Base-by-base conservation (phyloP, 2,888 invertebrate genomes). In the Meta bourneti region DNA sequence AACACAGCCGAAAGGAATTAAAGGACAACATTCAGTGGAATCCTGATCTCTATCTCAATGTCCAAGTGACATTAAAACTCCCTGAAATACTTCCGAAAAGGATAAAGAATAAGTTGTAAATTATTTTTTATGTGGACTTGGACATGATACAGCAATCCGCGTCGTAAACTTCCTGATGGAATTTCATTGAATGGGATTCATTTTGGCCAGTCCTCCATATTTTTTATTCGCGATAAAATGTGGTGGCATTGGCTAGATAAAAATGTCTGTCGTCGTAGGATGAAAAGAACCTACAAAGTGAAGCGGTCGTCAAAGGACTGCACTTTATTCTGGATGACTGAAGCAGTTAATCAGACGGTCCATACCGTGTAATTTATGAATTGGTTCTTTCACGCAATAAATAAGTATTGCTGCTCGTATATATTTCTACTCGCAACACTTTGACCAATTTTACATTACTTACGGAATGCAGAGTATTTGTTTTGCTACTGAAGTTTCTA, bases 61-160 rank as follows among this genome's bases (percentile, higher is more conserved):
- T 61, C 61, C 61, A 16, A 61, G 1, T 16, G 61, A 61, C 61
- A 61, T 61, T 61, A 61, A 61, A 34, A 13, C 34, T 16, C 16
- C 79, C 34, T 13, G 34, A 79, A 13, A 69, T 34, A 34, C 79
- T 79, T 79, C 61, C 61, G 69, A 79, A 61, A 34, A 6, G 20
- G 20, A 61, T 13, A 79, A 48, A 79, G 69, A 16, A 79, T 20
- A 20, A 48, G 69, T 34, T 61, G 61, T 79, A 79, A 79, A 79
- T 79, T 79, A 61, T 79, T 48, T 79, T 79, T 61, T 69, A 61
- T n/a, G 61, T 77, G 51, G 52, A 1, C n/a, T 51, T 77, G 7
- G 19, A 51, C 77, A 77, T 9, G 51, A 77, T 77, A 77, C 69
- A 1, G 79, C 20, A 61, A 61, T 61, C 79, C 1, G 0, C 13